These are phyloP conservation scores for Vulpes vulpes DNA, from an alignment of 2,113 vertebrate genomes.

Conservation along the genomic window DNA sequence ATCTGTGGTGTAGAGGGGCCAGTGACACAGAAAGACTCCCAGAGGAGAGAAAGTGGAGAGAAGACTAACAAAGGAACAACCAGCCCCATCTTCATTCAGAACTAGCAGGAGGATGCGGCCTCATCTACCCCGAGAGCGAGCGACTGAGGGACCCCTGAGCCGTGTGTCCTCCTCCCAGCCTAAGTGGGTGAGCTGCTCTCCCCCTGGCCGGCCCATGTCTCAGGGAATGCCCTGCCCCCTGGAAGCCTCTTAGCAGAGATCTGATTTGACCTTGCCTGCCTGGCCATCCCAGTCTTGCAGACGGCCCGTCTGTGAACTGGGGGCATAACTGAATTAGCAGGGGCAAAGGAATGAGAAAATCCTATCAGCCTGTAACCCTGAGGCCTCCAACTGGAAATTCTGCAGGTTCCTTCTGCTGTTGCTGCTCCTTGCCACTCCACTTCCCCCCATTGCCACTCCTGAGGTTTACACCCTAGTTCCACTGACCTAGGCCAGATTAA, in stretches of 20 bases:
- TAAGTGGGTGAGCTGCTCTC: background rate
- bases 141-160: background rate
- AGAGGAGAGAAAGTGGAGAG: constrained; percentile 63
- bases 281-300: background rate
- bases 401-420: background rate
- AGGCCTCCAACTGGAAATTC: background rate
- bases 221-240: background rate
- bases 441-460: background rate
- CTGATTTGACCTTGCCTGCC: background rate
- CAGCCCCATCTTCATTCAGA: background rate
- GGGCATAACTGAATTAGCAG: background rate
- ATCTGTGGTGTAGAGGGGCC: background rate
- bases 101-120: background rate
- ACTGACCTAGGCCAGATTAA: background rate
- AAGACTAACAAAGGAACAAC: background rate
- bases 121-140: background rate
- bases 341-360: background rate
- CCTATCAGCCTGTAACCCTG: background rate
- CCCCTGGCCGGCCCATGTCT: background rate
- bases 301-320: background rate
- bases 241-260: background rate
- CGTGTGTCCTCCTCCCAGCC: background rate
- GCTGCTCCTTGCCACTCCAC: background rate
- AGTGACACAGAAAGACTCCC: constrained; percentile 6
- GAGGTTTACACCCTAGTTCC: background rate